phyloP scores from a whole-genome alignment of 2,888 invertebrate genomes.

The Anodontia alba region DNA sequence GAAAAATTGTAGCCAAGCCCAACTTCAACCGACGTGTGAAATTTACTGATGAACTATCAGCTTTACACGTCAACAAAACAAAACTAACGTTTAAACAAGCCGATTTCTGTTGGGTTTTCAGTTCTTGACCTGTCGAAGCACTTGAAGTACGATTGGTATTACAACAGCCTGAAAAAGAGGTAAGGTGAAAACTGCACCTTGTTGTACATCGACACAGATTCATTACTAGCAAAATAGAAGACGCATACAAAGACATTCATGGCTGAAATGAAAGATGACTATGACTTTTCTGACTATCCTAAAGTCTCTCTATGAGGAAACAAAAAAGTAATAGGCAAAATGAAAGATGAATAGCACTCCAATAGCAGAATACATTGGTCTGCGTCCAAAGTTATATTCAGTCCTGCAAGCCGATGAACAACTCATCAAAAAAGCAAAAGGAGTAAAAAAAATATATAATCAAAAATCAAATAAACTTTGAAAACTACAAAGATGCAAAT shows the following conservation, averaged over 20 bases:
- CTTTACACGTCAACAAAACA: slow-evolving; percentile 35
- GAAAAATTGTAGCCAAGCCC: not conserved
- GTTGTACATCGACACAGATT: slow-evolving; percentile 72
- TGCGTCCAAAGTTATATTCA: slow-evolving; percentile 53
- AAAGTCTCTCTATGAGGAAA: slow-evolving; percentile 40
- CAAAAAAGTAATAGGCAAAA: slow-evolving; percentile 45
- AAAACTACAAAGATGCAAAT: slow-evolving; percentile 41
- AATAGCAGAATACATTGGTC: slow-evolving; percentile 47
- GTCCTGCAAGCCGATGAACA: slow-evolving; percentile 26
- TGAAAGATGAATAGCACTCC: slow-evolving; percentile 44
- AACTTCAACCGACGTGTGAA: slow-evolving; percentile 13
- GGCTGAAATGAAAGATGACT: slow-evolving; percentile 32
- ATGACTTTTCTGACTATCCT: slow-evolving; percentile 45
- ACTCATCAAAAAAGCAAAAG: slow-evolving; percentile 42
- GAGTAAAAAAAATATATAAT: slow-evolving; percentile 51
- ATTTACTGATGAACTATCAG: slow-evolving; percentile 32
- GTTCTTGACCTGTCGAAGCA: slow-evolving; percentile 41
- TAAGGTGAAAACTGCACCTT: slow-evolving; percentile 59
- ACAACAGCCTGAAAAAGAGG: slow-evolving; percentile 28
- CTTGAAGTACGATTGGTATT: slow-evolving; percentile 70
- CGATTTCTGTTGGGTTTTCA: slow-evolving; percentile 39
- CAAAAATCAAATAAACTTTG: slow-evolving; percentile 26
- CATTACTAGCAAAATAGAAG: slow-evolving; percentile 53
- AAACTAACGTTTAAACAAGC: slow-evolving; percentile 42
- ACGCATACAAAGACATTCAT: slow-evolving; percentile 73